Base-by-base conservation (phyloP, 2,797 vertebrate genomes). In the Valencia hispanica region DNA sequence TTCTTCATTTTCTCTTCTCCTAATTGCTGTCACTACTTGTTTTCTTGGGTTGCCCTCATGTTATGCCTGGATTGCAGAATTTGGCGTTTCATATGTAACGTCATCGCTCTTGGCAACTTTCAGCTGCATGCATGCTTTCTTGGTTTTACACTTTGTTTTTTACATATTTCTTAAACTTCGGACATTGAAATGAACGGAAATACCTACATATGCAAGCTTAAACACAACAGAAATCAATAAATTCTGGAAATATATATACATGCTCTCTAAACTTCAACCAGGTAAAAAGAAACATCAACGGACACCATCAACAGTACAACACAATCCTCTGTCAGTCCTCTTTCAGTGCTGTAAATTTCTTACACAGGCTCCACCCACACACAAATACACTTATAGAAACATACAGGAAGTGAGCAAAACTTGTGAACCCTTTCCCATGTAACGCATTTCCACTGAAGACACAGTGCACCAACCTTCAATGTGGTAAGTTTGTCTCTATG, bases 351-450 rank as follows among this genome's bases (percentile, higher is more conserved):
- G 18, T 41, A 73, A 6, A 74, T 30, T 39, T 70, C 17, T 66
- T n/a, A 36, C 17, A 45, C 1, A 5, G 41, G 20, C 73, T 68
- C 45, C 74, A n/a, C 70, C 30, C 70, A 61, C 5, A 2, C 72
- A 32, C 68, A 12, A 18, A 15, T 68, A n/a, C 75, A 25, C 70
- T 43, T 61, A 51, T 53, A 78, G 39, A 22, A 57, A 22, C 72
- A 48, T 53, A 89, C 25, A 94, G 93, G 93, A 95, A 94, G 90
- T 90, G 76, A 79, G 73, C 61, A 57, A 32, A 79, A 71, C 77
- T 74, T 41, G 27, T 77, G 74, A 81, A 84, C 74, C 70, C 66
- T 68, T 89, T 91, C 90, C 84, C 89, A 73, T 73, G 50, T 78
- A 22, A 73, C 70, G 80, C 87, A 89, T 76, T 92, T 73, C 55